phyloP scores from a whole-genome alignment of 2,797 vertebrate genomes.

The Gallinago solitaria region DNA sequence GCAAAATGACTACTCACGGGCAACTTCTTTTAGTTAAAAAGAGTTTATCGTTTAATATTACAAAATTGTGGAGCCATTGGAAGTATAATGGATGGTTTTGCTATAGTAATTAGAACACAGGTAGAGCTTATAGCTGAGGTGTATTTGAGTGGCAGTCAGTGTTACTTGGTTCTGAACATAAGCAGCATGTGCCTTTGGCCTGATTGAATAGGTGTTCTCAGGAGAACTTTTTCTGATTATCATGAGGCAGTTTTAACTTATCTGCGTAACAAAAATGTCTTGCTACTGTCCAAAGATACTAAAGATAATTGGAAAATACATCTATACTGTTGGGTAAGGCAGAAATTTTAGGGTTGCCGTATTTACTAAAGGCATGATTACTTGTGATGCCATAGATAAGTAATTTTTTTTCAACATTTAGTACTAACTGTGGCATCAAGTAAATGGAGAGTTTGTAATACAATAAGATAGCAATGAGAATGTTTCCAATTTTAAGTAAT shows the following conservation, averaged over 20 bases:
- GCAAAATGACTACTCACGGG: background rate
- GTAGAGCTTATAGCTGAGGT: slow-evolving; percentile 59
- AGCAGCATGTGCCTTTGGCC: slow-evolving; percentile 61
- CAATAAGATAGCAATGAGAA: background rate
- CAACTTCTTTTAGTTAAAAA: background rate
- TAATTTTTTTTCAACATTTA: background rate
- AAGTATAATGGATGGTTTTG: slow-evolving; percentile 55
- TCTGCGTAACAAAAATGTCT: background rate
- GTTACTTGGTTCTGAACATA: slow-evolving; percentile 32
- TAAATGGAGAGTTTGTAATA: background rate
- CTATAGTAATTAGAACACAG: slow-evolving; percentile 70
- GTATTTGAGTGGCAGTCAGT: slow-evolving; percentile 67
- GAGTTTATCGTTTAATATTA: slow-evolving; percentile 6
- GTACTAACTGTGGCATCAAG: background rate
- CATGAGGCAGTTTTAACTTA: slow-evolving; percentile 19
- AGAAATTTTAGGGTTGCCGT: background rate
- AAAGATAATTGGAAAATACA: background rate
- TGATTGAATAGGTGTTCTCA: background rate
- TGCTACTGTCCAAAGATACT: background rate
- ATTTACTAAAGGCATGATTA: background rate
- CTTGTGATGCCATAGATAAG: background rate
- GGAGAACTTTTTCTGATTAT: slow-evolving; percentile 45
- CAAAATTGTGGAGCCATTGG: slow-evolving; percentile 43
- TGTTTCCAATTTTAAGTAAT: background rate
- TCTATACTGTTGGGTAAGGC: background rate